Base-by-base conservation (phyloP, 2,888 invertebrate genomes). In the Mystacides longicornis region DNA sequence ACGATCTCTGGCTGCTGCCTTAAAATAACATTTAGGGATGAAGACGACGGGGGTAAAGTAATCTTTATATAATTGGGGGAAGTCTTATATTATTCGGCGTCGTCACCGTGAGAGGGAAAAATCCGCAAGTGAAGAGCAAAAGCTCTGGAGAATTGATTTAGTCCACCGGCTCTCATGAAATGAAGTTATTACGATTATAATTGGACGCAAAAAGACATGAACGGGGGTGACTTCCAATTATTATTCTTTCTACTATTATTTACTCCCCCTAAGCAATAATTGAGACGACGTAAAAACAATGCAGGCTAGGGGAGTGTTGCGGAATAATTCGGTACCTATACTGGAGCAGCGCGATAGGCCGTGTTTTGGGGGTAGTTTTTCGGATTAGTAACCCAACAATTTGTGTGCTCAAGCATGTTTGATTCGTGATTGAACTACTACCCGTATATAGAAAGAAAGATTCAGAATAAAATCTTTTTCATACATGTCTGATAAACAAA, bases 151-250 rank as follows among this genome's bases (percentile, higher is more conserved):
- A 37, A 37, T 14, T 37, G 37, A 37, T 37, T 37, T 37, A 37
- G 37, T 37, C 7, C 14, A 37, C 37, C 14, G 37, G 16, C 16
- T 37, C 37, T 37, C 16, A 37, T 14, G 14, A 37, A 37, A 37
- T 37, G 37, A 37, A 37, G 37, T 37, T 37, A 37, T 37, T 37
- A 37, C 37, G 37, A 37, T 37, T 37, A 37, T 37, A 37, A 37
- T 37, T 37, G 37, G 37, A 37, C 4, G 37, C 14, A 37, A 37
- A 37, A 37, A 37, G 37, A 37, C 37, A 37, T 16, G 37, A 37
- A 37, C 37, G 37, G 14, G 37, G 37, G 37, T 7, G 37, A 37
- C 14, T 37, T 37, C 14, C 37, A 14, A 14, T 37, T 7, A 14
- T 37, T 27, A 27, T 27, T 27, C 27, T 27, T 27, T 7, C 11